Evolutionary conservation across 1,140 invertebrate species (phyloP), one percentile per base, ranked within the genome.

Genomic region (roundworm (Caenorhabditis elegans)): DNA sequence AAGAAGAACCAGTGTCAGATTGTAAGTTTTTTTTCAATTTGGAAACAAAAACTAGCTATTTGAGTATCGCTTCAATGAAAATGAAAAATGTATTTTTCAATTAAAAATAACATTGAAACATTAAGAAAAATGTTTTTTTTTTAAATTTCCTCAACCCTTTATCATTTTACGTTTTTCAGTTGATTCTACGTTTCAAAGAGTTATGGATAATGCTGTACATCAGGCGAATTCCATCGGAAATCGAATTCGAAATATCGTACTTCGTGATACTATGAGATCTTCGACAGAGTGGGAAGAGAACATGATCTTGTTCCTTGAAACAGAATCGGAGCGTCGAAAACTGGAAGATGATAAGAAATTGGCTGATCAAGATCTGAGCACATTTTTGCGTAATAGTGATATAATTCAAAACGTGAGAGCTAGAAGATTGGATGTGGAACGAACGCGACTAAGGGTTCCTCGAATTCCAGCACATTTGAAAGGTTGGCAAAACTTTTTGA

Each of bases 271-370:
- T 11, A 39, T 39, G 60, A 15, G 34, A 22, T 39, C 17, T 24
- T 36, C 34, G 1, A 70, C 60, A 10, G 60, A 70, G 43, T 70
- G 60, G 60, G 60, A 70, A 39, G 60, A 70, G n/a, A 70, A 70
- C 19, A 43, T 70, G 60, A 10, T 39, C 39, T 70, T 70, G 34
- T 70, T 70, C 39, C 60, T 70, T 39, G 60, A 70, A 19, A 70
- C 60, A 1, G 60, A 70, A n/a, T 70, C 60, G 8, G 60, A 70
- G n/a, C 60, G 60, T 39, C 31, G 60, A 39, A 70, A 70, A 22
- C 26, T 70, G 5, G 60, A 70, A 22, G 60, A 70, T 13, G 60
- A 70, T 39, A 15, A 34, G 3, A 4, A 43, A 8, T n/a, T 70
- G 10, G 60, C 60, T 1, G 26, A 22, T 8, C 60, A 43, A 22